A percentile compares a stretch with the other conserved stretches of the same genome.
phyloP scores from a whole-genome alignment of 2,888 invertebrate genomes.

The Lymantria dispar region DNA sequence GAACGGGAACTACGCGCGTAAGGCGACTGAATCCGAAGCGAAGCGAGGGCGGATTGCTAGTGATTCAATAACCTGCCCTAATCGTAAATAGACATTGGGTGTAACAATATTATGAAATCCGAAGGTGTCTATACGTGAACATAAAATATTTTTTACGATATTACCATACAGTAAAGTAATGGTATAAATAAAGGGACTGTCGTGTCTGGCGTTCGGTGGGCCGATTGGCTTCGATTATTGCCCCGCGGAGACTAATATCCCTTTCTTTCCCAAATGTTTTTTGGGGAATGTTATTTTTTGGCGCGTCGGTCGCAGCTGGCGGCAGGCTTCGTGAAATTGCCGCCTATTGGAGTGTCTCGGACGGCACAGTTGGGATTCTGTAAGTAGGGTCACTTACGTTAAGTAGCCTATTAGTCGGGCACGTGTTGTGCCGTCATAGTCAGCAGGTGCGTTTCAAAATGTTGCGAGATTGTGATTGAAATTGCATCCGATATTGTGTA shows the following conservation, averaged over 20 bases:
- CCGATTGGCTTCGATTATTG: slow-evolving; percentile 81
- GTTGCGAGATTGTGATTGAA: slow-evolving; percentile 68
- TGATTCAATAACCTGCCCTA: slow-evolving; percentile 20
- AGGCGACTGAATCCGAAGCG: too few relatives aligned
- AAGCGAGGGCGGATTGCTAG: too few relatives aligned
- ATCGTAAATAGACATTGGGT: slow-evolving; percentile 19
- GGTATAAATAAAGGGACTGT: slow-evolving; percentile 73
- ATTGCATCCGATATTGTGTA: slow-evolving; percentile 55
- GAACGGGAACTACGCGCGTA: too few relatives aligned
- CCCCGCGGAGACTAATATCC: slow-evolving; percentile 81
- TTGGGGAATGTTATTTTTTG: slow-evolving; percentile 77
- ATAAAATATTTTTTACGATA: slow-evolving; percentile 69
- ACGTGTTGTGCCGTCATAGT: slow-evolving; percentile 64
- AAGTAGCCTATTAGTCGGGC: slow-evolving; percentile 76
- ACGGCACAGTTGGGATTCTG: slow-evolving; percentile 50
- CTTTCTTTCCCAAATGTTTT: slow-evolving; percentile 74
- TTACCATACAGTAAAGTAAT: slow-evolving; percentile 59
- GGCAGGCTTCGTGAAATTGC: slow-evolving; percentile 67
- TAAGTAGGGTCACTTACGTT: slow-evolving; percentile 78
- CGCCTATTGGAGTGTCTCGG: slow-evolving; percentile 55
- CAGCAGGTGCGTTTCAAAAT: slow-evolving; percentile 67
- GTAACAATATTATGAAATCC: slow-evolving; percentile 48
- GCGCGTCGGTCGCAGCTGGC: slow-evolving; percentile 77
- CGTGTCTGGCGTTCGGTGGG: slow-evolving; percentile 66
- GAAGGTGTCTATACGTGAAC: slow-evolving; percentile 47